Percentiles rank a stretch among this genome's conserved stretches.
Evolutionary conservation across 1,140 invertebrate species (phyloP).

Genomic region (Cylas formicarius): DNA sequence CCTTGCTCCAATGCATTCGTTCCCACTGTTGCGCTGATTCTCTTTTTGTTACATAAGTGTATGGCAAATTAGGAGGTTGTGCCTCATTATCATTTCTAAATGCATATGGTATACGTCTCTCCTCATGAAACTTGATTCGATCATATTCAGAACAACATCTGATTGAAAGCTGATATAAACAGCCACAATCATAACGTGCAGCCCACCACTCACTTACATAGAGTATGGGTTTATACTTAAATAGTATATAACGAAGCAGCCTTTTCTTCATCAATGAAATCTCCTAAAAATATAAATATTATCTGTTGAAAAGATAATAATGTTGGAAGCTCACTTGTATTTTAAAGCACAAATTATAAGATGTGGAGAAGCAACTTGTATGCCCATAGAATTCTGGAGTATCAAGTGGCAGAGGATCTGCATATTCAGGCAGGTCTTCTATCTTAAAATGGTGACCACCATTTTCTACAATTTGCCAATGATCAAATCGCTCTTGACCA

Average conservation of each 20-base stretch:
- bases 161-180: constrained; percentile 29
- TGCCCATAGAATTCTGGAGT: constrained; percentile 31
- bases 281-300: constrained; percentile 14
- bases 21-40: constrained; percentile 22
- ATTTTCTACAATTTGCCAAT: constrained; percentile 38
- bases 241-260: constrained; percentile 31
- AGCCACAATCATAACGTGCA: constrained; percentile 41
- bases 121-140: no score
- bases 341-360: constrained; percentile 36
- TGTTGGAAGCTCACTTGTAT: constrained; percentile 33
- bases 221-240: constrained; percentile 36
- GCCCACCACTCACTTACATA: constrained; percentile 39
- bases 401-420: constrained; percentile 23
- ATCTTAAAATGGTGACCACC: constrained; percentile 37
- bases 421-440: constrained; percentile 35
- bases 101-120: no score
- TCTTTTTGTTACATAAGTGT: constrained; percentile 4
- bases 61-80: constrained; percentile 5
- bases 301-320: no score
- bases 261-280: constrained; percentile 26
- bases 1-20: no score
- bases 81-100: constrained; percentile 16
- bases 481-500: constrained; percentile 33
- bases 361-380: constrained; percentile 41
- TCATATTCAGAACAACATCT: constrained; percentile 10